These are phyloP conservation scores for Lucinisca nassula DNA, from an alignment of 2,888 invertebrate genomes.

Conservation along the genomic window DNA sequence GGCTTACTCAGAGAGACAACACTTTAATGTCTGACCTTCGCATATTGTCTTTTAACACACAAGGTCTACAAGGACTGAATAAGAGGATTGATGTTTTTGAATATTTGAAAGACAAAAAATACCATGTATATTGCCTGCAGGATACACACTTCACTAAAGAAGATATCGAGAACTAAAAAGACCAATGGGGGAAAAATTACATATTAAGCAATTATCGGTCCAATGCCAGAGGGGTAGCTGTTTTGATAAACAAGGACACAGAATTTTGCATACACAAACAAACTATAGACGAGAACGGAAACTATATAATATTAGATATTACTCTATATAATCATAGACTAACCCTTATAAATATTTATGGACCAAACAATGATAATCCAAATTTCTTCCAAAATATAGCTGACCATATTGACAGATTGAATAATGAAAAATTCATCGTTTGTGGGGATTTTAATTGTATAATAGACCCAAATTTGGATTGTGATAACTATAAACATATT, in stretches of 20 bases:
- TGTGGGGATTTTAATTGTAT: not conserved
- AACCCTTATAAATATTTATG: not conserved
- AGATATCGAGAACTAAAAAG: not conserved
- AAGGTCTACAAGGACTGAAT: not conserved
- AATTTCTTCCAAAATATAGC: not conserved
- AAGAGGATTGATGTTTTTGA: conserved; percentile 18
- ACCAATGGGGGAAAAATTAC: conserved; percentile 5
- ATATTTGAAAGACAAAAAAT: not conserved
- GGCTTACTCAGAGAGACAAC: too few species aligned
- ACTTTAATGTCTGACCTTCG: not conserved
- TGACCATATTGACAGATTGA: not conserved
- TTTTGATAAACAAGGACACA: conserved; percentile 18
- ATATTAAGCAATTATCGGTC: not conserved
- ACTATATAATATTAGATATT: not conserved
- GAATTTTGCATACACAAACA: not conserved
- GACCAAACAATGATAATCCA: not conserved
- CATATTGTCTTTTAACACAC: not conserved
- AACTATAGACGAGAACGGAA: not conserved
- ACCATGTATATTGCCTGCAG: conserved; percentile 17
- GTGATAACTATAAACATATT: not conserved
- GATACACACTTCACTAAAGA: conserved; percentile 11
- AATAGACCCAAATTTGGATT: not conserved
- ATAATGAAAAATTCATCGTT: not conserved
- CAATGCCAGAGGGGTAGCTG: conserved; percentile 10
- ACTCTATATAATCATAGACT: not conserved